A percentile compares a stretch with the other conserved stretches of the same genome.
Conservation (phyloP, 2,797 vertebrate species). For the Cottoperca gobio region DNA sequence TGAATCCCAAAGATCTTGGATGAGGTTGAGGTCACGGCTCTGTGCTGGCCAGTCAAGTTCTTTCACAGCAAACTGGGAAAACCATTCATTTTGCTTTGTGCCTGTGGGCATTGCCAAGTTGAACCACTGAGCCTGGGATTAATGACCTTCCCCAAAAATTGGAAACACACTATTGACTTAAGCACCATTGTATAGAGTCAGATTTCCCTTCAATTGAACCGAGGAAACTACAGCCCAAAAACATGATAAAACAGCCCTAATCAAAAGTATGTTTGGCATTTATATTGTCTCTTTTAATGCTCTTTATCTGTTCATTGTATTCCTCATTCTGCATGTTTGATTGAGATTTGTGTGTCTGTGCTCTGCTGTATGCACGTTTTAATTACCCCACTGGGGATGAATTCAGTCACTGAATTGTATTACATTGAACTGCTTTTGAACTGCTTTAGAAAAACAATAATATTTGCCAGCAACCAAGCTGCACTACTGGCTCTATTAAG, state of each 20-base stretch:
- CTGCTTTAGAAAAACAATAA: conserved; percentile 30
- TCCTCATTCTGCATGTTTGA: not conserved
- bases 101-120: not conserved
- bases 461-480: conserved; percentile 15
- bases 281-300: not conserved
- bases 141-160: not conserved
- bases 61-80: not conserved
- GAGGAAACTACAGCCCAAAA: not conserved
- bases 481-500: conserved; percentile 9
- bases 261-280: not conserved
- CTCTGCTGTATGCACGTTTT: conserved; percentile 8
- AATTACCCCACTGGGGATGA: conserved; percentile 29
- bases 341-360: conserved; percentile 5
- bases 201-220: not conserved
- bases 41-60: not conserved
- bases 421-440: conserved; percentile 23
- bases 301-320: conserved; percentile 11
- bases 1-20: conserved; percentile 1
- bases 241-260: not conserved
- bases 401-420: conserved; percentile 24
- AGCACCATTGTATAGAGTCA: not conserved
- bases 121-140: not conserved
- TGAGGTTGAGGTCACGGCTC: not conserved
- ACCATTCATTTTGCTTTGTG: not conserved
- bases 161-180: not conserved